Evolutionary conservation across 1,140 invertebrate species (phyloP).

Genomic region (Dolichoris vasculosae): DNA sequence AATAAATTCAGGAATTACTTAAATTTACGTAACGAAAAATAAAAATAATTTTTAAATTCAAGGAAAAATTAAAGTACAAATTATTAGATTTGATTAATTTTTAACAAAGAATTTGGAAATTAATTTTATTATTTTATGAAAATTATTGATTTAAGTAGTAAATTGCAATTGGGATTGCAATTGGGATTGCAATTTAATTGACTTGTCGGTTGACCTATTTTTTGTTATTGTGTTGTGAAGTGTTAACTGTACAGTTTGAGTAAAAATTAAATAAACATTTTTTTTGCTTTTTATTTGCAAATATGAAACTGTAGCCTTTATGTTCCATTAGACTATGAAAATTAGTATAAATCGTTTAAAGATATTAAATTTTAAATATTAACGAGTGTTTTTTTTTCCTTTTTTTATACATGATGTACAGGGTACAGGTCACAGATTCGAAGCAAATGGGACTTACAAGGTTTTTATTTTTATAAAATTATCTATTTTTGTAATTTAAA

Average conservation of each 20-base stretch:
- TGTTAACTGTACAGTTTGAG: slow-evolving; percentile 49
- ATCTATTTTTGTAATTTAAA: slow-evolving; percentile 31
- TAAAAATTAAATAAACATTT: slow-evolving; percentile 40
- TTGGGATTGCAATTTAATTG: neutral
- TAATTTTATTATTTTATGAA: too few species aligned
- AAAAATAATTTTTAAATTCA: neutral
- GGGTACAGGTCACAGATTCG: slow-evolving; percentile 51
- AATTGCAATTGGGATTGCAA: neutral
- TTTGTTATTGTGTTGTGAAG: neutral
- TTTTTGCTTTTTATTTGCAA: slow-evolving; percentile 36
- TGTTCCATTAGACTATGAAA: slow-evolving; percentile 12
- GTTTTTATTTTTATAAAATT: slow-evolving; percentile 50
- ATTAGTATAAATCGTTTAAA: slow-evolving; percentile 13
- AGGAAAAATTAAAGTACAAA: neutral
- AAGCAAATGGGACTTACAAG: slow-evolving; percentile 51
- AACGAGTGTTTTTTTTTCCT: slow-evolving; percentile 40
- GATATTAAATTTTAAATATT: slow-evolving; percentile 25
- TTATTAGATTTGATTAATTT: neutral
- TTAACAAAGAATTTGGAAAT: neutral
- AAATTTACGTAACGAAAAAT: neutral
- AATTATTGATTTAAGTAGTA: neutral
- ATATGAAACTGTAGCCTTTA: slow-evolving; percentile 6
- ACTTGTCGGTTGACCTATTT: slow-evolving; percentile 27
- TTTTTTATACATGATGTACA: slow-evolving; percentile 45
- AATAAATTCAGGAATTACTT: neutral